Evolutionary conservation across 2,113 vertebrate genomes (phyloP).

Genomic region (Amia ocellicauda): DNA sequence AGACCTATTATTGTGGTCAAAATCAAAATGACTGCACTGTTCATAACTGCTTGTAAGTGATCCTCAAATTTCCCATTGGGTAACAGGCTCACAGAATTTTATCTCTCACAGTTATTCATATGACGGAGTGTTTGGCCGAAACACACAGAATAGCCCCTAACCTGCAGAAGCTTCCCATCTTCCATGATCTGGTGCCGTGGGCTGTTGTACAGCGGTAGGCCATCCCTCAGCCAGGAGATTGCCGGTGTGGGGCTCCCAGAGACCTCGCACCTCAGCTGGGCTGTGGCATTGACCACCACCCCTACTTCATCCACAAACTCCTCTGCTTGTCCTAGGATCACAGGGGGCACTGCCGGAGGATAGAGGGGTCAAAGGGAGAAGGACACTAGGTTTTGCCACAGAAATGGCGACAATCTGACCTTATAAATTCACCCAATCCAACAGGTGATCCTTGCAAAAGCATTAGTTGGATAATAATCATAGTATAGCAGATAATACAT

Average conservation of each 20-base stretch:
- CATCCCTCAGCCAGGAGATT: slow-evolving; percentile 77
- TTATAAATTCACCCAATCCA: too few relatives aligned
- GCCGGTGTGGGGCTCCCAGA: slow-evolving; percentile 65
- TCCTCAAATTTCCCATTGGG: too few relatives aligned
- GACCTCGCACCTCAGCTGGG: slow-evolving; percentile 68
- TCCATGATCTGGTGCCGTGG: slow-evolving; percentile 66
- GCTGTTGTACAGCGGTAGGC: slow-evolving; percentile 53
- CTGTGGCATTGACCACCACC: slow-evolving; percentile 64
- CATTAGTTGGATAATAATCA: too few relatives aligned
- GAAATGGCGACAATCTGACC: too few relatives aligned
- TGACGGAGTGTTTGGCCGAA: too few relatives aligned
- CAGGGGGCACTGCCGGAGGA: slow-evolving; percentile 72
- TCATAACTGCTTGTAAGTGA: too few relatives aligned
- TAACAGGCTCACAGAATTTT: too few relatives aligned
- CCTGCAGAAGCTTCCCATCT: slow-evolving; percentile 72
- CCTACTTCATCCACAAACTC: slow-evolving; percentile 74
- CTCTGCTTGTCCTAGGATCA: slow-evolving; percentile 60
- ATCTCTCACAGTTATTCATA: too few relatives aligned
- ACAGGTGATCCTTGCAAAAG: background rate
- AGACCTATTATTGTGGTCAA: background rate
- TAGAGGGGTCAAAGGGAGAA: too few relatives aligned
- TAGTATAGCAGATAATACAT: too few relatives aligned
- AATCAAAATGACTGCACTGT: background rate
- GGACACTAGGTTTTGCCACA: too few relatives aligned
- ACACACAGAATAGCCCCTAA: slow-evolving; percentile 34